Evolutionary conservation across 23 tunicate genomes (phyloP), one percentile per base, ranked within the genome.

Genomic region (Corella eumyota): DNA sequence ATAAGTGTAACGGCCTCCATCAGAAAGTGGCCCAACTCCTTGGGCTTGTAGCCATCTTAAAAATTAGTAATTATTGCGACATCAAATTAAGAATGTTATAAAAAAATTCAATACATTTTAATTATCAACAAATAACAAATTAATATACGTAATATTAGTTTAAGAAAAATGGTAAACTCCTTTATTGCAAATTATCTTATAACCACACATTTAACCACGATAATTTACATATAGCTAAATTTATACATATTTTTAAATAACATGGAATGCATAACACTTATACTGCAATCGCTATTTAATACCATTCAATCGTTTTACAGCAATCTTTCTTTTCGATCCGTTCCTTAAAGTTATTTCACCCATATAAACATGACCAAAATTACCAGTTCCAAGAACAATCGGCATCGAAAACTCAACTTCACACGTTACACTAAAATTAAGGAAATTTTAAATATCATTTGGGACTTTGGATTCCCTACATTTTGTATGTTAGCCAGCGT

Each of bases 381-480:
- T 74, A n/a, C 93, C 93, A 5, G 82, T 83, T 38, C 93, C 93
- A 1, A 83, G 62, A 20, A 83, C 67, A 35, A 83, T 75, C 9
- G 93, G 93, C 93, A 83, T 83, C 30, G 93, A 67, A 50, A 73
- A 73, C 44, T 83, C 81, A 60, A 83, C 59, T 3, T 75, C 64
- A 47, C 93, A 83, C 24, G 68, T 64, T 1, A 83, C 77, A 4
- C 93, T 83, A 66, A 27, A 66, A 53, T 6, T 17, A 48, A 59
- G 9, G 11, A 26, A 59, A n/a, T n/a, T n/a, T n/a, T n/a, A n/a
- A n/a, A n/a, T n/a, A n/a, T n/a, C n/a, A n/a, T n/a, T n/a, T n/a
- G n/a, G n/a, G n/a, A n/a, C n/a, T n/a, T n/a, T n/a, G n/a, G n/a
- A n/a, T n/a, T n/a, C n/a, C n/a, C n/a, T n/a, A n/a, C n/a, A n/a